phyloP scores from a whole-genome alignment of 2,113 vertebrate species.

The Cryptoleucopteryx plumbea region DNA sequence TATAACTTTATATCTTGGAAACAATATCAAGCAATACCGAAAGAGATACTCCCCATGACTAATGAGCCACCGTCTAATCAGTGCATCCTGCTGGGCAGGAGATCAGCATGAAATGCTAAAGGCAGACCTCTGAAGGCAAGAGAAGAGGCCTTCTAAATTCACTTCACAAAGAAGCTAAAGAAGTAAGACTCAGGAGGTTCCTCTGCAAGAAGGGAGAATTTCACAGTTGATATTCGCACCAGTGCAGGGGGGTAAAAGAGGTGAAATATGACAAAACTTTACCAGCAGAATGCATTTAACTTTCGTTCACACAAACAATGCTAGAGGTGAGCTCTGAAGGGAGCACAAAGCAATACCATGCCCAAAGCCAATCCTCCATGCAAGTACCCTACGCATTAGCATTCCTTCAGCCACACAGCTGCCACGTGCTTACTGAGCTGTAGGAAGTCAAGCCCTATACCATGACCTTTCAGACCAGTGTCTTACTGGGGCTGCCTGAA shows the following conservation, averaged over 20 bases:
- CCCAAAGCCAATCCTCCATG: background rate
- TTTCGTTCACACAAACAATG: background rate
- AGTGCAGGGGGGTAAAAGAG: background rate
- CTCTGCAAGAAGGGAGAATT: background rate
- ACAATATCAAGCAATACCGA: background rate
- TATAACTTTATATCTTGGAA: background rate
- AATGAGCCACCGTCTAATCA: accelerated
- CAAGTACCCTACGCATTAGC: background rate
- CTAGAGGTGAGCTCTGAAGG: background rate
- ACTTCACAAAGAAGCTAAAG: background rate
- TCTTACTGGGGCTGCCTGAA: background rate
- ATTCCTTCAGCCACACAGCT: background rate
- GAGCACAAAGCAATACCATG: background rate
- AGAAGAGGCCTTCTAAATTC: background rate
- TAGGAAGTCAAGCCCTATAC: background rate
- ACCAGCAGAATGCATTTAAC: background rate
- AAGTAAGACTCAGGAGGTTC: background rate
- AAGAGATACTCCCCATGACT: background rate
- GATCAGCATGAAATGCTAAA: background rate
- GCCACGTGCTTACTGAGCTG: background rate
- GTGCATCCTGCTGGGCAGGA: background rate
- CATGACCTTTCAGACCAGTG: background rate
- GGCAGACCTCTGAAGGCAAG: background rate
- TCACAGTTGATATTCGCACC: background rate
- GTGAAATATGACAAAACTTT: background rate